These are phyloP conservation scores for Mormyrus iriodes DNA, from an alignment of 2,113 vertebrate species.

Conservation along the genomic window DNA sequence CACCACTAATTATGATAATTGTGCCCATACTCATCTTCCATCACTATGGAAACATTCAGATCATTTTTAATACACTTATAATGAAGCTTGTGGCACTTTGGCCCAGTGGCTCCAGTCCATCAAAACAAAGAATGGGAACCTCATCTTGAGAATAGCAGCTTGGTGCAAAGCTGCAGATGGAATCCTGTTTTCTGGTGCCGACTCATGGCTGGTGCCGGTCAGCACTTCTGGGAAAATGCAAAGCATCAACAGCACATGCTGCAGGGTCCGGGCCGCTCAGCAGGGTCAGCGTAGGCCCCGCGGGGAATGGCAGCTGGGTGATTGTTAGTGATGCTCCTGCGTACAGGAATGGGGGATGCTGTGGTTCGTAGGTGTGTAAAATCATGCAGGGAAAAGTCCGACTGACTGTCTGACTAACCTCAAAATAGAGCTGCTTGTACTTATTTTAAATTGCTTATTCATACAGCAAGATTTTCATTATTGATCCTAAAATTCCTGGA, in stretches of 20 bases:
- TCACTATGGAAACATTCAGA: not conserved
- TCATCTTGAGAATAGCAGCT: not conserved
- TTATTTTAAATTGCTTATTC: not conserved
- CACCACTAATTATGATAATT: not conserved
- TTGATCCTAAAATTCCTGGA: not conserved
- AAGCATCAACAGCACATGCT: not conserved
- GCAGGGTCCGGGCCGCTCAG: not conserved
- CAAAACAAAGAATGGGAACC: not conserved
- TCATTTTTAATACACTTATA: not conserved
- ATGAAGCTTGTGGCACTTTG: not conserved
- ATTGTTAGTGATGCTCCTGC: conserved; percentile 4
- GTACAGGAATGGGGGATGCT: not conserved
- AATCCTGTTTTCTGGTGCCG: not conserved
- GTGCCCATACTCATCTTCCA: not conserved
- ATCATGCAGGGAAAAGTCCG: not conserved
- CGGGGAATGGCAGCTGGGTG: not conserved
- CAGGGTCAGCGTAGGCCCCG: conserved; percentile 10
- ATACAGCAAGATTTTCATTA: not conserved
- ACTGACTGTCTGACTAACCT: not conserved
- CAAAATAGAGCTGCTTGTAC: not conserved
- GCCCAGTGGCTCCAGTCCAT: not conserved
- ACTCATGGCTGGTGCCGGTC: not conserved
- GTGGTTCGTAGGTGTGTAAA: not conserved
- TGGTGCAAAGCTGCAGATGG: not conserved
- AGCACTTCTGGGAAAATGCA: not conserved